phyloP scores from a whole-genome alignment of 2,113 vertebrate genomes.

The Labeo catla region DNA sequence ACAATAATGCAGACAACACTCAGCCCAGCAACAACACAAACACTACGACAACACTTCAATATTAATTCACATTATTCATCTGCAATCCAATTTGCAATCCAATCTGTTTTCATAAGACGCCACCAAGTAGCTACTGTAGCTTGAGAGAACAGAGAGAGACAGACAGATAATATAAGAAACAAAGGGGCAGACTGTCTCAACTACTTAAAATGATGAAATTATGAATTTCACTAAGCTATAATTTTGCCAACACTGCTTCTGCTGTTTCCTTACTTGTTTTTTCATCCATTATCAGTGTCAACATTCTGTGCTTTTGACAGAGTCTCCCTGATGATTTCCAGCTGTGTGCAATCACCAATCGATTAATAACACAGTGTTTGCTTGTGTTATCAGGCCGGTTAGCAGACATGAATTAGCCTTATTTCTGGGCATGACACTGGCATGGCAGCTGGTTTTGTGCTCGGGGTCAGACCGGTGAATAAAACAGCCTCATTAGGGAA shows the following conservation, averaged over 20 bases:
- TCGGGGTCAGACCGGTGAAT: slow-evolving; percentile 52
- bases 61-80: not conserved
- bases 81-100: not conserved
- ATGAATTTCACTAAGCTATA: too few species aligned
- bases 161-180: not conserved
- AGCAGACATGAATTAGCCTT: slow-evolving; percentile 39
- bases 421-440: slow-evolving; percentile 42
- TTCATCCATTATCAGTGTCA: slow-evolving; percentile 25
- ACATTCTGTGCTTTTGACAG: not conserved
- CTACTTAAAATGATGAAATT: not conserved
- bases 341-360: slow-evolving; percentile 50
- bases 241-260: too few species aligned
- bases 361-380: slow-evolving; percentile 50
- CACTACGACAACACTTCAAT: not conserved
- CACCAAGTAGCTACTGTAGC: not conserved
- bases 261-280: too few species aligned
- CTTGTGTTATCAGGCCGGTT: slow-evolving; percentile 43
- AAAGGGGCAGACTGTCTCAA: not conserved
- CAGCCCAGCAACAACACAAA: not conserved
- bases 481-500: slow-evolving; percentile 59
- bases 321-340: slow-evolving; percentile 27
- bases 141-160: not conserved
- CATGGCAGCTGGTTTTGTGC: slow-evolving; percentile 45
- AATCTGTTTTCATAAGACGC: not conserved
- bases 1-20: not conserved